Evolutionary conservation across 2,888 invertebrate genomes (phyloP).

Genomic region (Melipona beecheii): DNA sequence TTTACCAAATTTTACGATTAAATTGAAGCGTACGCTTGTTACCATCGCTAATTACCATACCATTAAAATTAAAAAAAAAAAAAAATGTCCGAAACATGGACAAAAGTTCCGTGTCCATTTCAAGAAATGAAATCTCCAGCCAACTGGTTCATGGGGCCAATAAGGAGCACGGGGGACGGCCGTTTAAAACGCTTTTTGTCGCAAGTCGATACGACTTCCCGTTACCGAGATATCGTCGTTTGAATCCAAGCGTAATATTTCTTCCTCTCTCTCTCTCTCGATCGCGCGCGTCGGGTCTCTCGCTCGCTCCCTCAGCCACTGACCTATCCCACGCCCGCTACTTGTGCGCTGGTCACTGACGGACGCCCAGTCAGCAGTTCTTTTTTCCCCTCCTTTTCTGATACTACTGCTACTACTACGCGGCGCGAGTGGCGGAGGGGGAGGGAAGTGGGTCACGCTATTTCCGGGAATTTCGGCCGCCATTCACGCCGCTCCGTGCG

Average conservation of each 20-base stretch:
- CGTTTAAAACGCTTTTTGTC: neutral
- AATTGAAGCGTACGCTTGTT: neutral
- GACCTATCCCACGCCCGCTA: neutral
- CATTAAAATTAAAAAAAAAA: neutral
- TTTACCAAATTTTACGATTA: neutral
- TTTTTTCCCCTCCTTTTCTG: neutral
- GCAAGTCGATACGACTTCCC: neutral
- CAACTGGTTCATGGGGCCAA: neutral
- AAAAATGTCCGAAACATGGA: neutral
- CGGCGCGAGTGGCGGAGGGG: neutral
- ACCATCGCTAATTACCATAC: too few species aligned
- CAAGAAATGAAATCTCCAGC: neutral
- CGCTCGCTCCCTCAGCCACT: neutral
- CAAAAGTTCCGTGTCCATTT: neutral
- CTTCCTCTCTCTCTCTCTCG: neutral
- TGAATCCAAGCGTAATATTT: slow-evolving; percentile 16
- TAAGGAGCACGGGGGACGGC: neutral
- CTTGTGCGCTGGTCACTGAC: slow-evolving; percentile 21
- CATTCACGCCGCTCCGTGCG: neutral
- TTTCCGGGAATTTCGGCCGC: slow-evolving; percentile 3
- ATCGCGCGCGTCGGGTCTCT: neutral
- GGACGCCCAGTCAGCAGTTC: slow-evolving; percentile 2
- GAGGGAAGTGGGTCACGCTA: slow-evolving; percentile 4
- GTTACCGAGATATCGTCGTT: slow-evolving; percentile 11
- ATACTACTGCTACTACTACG: neutral